Conservation (phyloP, 2,113 vertebrate species). For the Gnathonemus longibarbis region DNA sequence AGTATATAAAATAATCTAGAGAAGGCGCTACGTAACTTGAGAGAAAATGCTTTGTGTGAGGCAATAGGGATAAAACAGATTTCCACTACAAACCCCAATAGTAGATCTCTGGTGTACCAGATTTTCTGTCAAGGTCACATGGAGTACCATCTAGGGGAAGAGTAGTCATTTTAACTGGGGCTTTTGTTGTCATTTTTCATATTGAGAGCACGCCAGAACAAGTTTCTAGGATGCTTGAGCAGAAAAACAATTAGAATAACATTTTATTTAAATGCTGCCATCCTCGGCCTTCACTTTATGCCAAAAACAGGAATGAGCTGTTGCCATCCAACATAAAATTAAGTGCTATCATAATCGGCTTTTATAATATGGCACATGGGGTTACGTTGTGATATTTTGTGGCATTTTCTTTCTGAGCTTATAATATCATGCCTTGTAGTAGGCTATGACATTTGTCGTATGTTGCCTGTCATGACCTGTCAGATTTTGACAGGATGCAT, state of each 20-base stretch:
- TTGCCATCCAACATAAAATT: background rate
- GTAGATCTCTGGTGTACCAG: background rate
- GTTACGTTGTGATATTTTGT: background rate
- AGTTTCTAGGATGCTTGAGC: background rate
- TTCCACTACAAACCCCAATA: background rate
- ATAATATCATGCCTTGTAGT: background rate
- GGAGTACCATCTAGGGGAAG: background rate
- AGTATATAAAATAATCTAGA: background rate
- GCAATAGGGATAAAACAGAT: background rate
- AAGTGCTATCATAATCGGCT: background rate
- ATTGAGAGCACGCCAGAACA: background rate
- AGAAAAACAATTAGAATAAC: background rate
- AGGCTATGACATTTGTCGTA: background rate
- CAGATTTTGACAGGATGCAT: background rate
- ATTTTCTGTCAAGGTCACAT: background rate
- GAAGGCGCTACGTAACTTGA: background rate
- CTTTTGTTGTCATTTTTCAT: background rate
- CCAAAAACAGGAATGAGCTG: background rate
- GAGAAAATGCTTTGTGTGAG: background rate
- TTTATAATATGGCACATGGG: background rate
- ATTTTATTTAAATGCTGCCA: background rate
- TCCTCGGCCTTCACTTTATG: background rate
- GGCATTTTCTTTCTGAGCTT: background rate
- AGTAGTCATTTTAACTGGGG: background rate
- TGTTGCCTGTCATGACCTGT: background rate